Percentiles rank a stretch among this genome's conserved stretches.
These are phyloP conservation scores for Meteorus sp. DNA, from an alignment of 1,140 invertebrate genomes.

Conservation along the genomic window DNA sequence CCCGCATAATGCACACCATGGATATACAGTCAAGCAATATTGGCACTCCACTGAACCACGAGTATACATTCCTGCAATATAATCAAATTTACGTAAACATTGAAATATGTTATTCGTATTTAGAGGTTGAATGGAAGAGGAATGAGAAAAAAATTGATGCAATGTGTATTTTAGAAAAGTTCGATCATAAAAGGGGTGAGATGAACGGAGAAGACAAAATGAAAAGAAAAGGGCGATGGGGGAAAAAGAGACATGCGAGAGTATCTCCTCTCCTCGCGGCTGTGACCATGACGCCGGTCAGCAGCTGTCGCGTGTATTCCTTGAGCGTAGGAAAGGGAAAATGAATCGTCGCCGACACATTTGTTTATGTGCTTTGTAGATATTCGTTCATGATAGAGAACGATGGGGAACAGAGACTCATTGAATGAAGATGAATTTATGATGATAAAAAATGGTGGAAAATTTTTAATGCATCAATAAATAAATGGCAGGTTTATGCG, in stretches of 20 bases:
- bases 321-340: slow-evolving; percentile 20
- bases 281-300: slow-evolving; percentile 27
- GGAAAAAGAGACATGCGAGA: slow-evolving; percentile 1
- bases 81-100: no score
- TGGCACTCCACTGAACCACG: background rate
- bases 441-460: no score
- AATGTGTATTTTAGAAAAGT: no score
- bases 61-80: background rate
- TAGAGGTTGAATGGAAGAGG: no score
- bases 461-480: no score
- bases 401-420: slow-evolving; percentile 3
- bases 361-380: no score
- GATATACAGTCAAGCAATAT: background rate
- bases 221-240: background rate
- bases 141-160: no score
- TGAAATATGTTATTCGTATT: no score
- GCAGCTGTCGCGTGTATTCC: slow-evolving; percentile 25
- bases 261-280: slow-evolving; percentile 21
- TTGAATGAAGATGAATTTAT: no score
- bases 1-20: slow-evolving; percentile 14
- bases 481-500: no score
- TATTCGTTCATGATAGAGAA: no score
- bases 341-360: slow-evolving; percentile 27
- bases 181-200: no score
- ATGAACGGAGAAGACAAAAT: background rate